Base-by-base conservation (phyloP, 2,888 invertebrate genomes). In the Thereva nobilitata region DNA sequence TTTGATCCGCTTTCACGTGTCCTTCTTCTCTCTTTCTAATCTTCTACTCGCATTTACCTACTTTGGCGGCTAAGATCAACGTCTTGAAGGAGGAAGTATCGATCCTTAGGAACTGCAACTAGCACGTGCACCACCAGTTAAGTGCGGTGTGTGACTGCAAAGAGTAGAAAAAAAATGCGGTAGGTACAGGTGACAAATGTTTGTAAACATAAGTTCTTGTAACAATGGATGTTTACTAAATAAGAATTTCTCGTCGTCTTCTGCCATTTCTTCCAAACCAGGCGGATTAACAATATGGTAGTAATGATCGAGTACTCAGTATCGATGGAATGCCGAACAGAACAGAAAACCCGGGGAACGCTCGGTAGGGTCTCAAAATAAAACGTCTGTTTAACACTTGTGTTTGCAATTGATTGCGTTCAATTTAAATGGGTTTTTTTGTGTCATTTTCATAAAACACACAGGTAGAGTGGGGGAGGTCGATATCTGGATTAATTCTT, bases 341-440 rank as follows among this genome's bases (percentile, higher is more conserved):
- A 54, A 47, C 45, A 42, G 40, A 59, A 38, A 37, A 23, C 37
- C 12, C 12, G 45, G 38, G 38, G 45, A 3, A 45, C 10, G 38
- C 37, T 35, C 12, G 59, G 38, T 38, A 49, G 10, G 45, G 38
- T 45, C 23, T 12, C 9, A 35, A 40, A 41, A 49, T 10, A 49
- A 10, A 67, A 64, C 49, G 37, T 57, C 55, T 67, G 67, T 64
- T 56, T 57, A 67, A 70, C 70, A 70, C 70, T 70, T 70, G 70
- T 70, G 70, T 69, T 70, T 70, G 68, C 69, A 64, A 69, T 66
- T 69, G 64, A 69, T 70, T 70, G 37, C 61, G 57, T 65, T 53
- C 50, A 45, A 55, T 63, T 69, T 56, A 54, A 65, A 59, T 63
- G 23, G 23, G 54, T 66, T 59, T 68, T 69, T 67, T 69, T 64